Evolutionary conservation across 2,888 invertebrate genomes (phyloP).

Genomic region (Folsomia manolachei): DNA sequence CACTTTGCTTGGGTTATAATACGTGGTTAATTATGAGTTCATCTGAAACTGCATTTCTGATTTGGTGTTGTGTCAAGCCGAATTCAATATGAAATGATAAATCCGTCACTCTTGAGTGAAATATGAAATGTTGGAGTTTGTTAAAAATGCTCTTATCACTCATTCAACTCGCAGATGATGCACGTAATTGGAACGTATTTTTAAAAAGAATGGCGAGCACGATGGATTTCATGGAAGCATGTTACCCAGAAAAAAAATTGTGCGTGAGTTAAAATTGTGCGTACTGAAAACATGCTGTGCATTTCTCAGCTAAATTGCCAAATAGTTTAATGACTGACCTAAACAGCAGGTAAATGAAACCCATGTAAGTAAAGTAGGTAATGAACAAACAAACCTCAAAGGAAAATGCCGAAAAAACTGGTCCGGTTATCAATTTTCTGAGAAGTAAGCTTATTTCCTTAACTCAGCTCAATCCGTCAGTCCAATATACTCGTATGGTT

Average conservation of each 20-base stretch:
- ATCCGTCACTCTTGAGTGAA: neutral
- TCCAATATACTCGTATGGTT: no score
- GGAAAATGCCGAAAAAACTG: conserved; percentile 9
- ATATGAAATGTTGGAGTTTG: no score
- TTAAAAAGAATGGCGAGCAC: neutral
- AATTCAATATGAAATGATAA: neutral
- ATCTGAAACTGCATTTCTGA: no score
- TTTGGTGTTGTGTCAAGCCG: neutral
- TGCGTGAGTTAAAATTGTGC: no score
- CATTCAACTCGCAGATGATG: no score
- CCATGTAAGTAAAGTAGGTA: neutral
- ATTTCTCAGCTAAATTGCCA: neutral
- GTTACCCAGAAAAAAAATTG: no score
- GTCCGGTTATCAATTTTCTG: neutral
- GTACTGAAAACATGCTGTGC: neutral
- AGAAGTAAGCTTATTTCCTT: no score
- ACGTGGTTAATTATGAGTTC: no score
- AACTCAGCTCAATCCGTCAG: no score
- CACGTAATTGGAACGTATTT: neutral
- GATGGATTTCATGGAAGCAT: neutral
- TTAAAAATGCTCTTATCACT: no score
- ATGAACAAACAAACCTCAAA: neutral
- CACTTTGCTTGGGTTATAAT: no score
- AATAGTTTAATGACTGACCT: neutral
- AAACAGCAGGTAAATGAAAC: neutral